Evolutionary conservation across 2,797 vertebrate genomes (phyloP).

Genomic region (Poeciliopsis turneri): DNA sequence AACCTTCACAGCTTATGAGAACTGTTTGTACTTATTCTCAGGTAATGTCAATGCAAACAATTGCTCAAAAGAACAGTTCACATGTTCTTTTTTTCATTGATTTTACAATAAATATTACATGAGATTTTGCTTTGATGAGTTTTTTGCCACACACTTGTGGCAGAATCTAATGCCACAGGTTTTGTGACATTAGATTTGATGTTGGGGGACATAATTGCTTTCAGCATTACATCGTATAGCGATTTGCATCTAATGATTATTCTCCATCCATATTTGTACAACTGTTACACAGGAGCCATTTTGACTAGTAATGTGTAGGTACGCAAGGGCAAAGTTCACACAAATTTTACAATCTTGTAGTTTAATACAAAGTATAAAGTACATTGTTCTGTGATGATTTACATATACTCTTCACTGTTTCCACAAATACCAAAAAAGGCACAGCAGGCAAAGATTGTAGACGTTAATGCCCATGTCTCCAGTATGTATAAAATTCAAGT

Average conservation of each 20-base stretch:
- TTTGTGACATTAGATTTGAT: background rate
- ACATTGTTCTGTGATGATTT: background rate
- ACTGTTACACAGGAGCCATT: background rate
- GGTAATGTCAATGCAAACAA: background rate
- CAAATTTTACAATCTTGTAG: background rate
- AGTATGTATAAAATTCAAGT: background rate
- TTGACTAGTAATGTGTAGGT: background rate
- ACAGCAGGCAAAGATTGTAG: background rate
- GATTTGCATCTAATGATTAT: background rate
- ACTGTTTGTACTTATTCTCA: background rate
- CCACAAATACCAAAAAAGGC: background rate
- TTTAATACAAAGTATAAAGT: background rate
- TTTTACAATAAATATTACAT: constrained; percentile 3
- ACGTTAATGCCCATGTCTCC: background rate
- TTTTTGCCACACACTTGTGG: too few species aligned
- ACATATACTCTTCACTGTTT: background rate
- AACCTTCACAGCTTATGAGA: background rate
- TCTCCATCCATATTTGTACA: background rate
- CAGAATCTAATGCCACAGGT: background rate
- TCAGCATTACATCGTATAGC: background rate
- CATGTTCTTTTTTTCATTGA: background rate
- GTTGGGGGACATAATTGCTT: background rate
- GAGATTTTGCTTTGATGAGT: background rate
- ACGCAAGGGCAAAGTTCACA: background rate
- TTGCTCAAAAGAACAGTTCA: background rate